Evolutionary conservation across 2,113 vertebrate species (phyloP).

Genomic region (Nothobranchius kuhntae): DNA sequence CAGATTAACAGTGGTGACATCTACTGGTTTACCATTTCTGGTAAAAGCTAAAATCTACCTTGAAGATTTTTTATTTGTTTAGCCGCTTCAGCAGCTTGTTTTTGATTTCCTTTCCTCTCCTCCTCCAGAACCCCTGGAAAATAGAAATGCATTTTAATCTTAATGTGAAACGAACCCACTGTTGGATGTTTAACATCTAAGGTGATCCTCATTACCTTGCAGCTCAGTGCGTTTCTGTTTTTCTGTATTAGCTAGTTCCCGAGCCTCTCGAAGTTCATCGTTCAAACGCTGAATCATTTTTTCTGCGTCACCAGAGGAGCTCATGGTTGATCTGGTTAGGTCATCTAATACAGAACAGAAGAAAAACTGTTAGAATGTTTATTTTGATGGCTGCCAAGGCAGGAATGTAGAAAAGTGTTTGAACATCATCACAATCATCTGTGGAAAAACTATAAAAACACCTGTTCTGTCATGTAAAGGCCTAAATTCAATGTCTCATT

Average conservation of each 20-base stretch:
- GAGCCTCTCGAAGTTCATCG: slow-evolving; percentile 89
- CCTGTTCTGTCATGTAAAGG: too few relatives aligned
- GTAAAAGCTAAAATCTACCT: slow-evolving; percentile 76
- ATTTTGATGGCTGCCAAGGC: too few relatives aligned
- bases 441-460: too few relatives aligned
- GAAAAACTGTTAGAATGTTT: background rate
- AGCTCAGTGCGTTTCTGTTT: slow-evolving; percentile 93
- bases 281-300: slow-evolving; percentile 90
- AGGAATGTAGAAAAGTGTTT: too few relatives aligned
- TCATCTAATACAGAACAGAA: slow-evolving; percentile 81
- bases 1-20: slow-evolving; percentile 2
- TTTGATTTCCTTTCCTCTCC: slow-evolving; percentile 86
- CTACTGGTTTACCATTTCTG: background rate
- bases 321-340: slow-evolving; percentile 85
- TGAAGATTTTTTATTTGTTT: slow-evolving; percentile 92
- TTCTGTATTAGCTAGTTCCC: slow-evolving; percentile 88
- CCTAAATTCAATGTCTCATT: too few relatives aligned
- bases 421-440: too few relatives aligned
- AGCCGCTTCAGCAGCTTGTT: slow-evolving; percentile 88
- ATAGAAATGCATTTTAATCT: background rate
- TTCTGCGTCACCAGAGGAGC: slow-evolving; percentile 85
- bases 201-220: slow-evolving; percentile 82
- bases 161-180: background rate
- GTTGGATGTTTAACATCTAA: background rate
- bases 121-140: slow-evolving; percentile 86